These are phyloP conservation scores for Scaptomyza caliginosa DNA, from an alignment of 2,888 invertebrate genomes.

Conservation along the genomic window DNA sequence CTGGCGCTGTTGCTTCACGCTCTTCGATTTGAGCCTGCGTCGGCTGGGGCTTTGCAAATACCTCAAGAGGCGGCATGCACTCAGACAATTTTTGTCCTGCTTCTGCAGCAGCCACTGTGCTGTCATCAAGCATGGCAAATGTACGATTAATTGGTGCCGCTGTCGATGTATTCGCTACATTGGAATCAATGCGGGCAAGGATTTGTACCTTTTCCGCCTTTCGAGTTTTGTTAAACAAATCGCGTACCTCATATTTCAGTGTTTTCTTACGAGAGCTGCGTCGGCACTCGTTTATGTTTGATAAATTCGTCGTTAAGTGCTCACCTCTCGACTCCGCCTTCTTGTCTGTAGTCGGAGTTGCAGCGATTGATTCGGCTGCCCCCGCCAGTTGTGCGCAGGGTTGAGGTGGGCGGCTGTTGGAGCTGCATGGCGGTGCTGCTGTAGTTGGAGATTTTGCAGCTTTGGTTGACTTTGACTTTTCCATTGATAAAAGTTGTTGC, in stretches of 20 bases:
- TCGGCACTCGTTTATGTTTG: constrained; percentile 64
- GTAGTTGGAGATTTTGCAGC: background rate
- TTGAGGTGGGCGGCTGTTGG: background rate
- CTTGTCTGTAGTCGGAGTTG: background rate
- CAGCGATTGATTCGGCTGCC: background rate
- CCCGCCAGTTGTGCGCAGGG: background rate
- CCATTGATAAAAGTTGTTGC: constrained; percentile 29
- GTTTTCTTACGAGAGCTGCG: constrained; percentile 82
- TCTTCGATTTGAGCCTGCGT: background rate
- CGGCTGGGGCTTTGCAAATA: background rate
- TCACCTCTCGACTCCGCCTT: background rate
- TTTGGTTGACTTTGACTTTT: constrained; percentile 2
- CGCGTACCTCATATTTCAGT: constrained; percentile 81
- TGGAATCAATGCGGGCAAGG: constrained; percentile 66
- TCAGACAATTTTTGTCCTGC: background rate
- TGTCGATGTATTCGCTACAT: background rate
- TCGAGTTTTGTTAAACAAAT: constrained; percentile 80
- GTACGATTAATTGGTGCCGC: background rate
- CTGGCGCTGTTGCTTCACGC: background rate
- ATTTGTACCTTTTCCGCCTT: constrained; percentile 66
- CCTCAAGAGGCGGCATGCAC: background rate
- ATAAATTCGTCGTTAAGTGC: background rate
- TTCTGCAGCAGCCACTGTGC: too few relatives aligned
- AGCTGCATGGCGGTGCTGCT: constrained; percentile 6
- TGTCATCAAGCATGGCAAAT: background rate